Percentiles rank a stretch among this genome's conserved stretches.
Conservation (phyloP, 1,140 invertebrate genomes). For the Meloidogyne hapla region DNA sequence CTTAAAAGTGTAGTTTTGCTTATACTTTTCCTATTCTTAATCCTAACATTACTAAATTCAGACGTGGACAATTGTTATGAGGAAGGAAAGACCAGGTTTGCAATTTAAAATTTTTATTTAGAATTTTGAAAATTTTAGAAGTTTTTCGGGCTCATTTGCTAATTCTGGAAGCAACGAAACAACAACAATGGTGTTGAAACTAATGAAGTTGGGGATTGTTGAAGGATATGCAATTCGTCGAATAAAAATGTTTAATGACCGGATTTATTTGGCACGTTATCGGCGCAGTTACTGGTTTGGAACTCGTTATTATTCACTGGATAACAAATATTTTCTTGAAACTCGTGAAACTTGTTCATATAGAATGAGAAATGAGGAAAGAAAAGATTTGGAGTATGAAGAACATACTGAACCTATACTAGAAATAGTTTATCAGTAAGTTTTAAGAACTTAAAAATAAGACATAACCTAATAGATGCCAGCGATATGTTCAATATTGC, state of each 20-base stretch:
- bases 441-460: slow-evolving; percentile 15
- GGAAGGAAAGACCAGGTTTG: not conserved
- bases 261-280: slow-evolving; percentile 57
- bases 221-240: slow-evolving; percentile 60
- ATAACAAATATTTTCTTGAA: slow-evolving; percentile 58
- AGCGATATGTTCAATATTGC: slow-evolving; percentile 61
- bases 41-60: not conserved
- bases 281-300: slow-evolving; percentile 61
- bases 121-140: slow-evolving; percentile 30
- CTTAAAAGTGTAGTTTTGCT: not conserved
- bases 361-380: slow-evolving; percentile 54
- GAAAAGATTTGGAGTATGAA: slow-evolving; percentile 56
- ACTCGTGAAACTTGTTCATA: slow-evolving; percentile 61
- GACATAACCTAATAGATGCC: slow-evolving; percentile 47
- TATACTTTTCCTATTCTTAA: not conserved
- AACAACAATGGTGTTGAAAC: slow-evolving; percentile 49
- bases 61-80: not conserved
- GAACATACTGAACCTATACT: slow-evolving; percentile 51
- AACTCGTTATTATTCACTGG: slow-evolving; percentile 58
- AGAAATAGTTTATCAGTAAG: slow-evolving; percentile 61
- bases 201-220: slow-evolving; percentile 54
- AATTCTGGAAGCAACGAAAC: slow-evolving; percentile 53
- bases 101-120: not conserved
- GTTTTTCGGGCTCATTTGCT: slow-evolving; percentile 49
- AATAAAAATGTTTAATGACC: slow-evolving; percentile 63